These are phyloP conservation scores for Pristiophorus japonicus DNA, from an alignment of 2,113 vertebrate genomes.

Conservation along the genomic window DNA sequence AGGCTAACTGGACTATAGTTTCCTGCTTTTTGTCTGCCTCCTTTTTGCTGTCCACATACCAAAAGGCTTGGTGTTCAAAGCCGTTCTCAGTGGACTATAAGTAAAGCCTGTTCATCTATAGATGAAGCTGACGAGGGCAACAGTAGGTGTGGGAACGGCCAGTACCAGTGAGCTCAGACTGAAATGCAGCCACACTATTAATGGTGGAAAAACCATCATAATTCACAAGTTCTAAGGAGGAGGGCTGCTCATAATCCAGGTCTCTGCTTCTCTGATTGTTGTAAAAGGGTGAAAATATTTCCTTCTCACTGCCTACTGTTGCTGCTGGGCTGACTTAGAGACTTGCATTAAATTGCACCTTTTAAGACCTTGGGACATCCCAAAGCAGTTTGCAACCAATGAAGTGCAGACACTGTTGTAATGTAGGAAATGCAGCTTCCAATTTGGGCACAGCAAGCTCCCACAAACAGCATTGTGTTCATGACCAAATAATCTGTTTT, in stretches of 20 bases:
- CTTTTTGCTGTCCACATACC: too few species aligned
- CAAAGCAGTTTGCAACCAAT: neutral
- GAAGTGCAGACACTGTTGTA: neutral
- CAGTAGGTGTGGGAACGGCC: neutral
- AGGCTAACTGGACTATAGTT: too few species aligned
- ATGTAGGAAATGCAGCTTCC: neutral
- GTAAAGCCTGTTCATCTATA: neutral
- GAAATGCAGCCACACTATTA: neutral
- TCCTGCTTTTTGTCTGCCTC: too few species aligned
- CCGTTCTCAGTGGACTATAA: neutral
- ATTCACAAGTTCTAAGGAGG: neutral
- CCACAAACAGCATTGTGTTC: neutral
- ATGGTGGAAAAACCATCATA: neutral
- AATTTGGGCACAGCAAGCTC: neutral
- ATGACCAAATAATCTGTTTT: neutral
- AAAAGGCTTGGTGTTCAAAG: neutral
- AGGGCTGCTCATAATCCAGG: neutral
- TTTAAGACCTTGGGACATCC: neutral
- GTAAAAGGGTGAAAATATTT: too few species aligned
- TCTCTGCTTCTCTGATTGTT: neutral
- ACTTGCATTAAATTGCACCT: neutral
- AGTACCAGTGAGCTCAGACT: neutral
- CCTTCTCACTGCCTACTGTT: too few species aligned
- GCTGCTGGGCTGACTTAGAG: neutral
- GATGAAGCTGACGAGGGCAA: neutral